Evolutionary conservation across 2,888 invertebrate genomes (phyloP).

Genomic region (Parochlus steinenii): DNA sequence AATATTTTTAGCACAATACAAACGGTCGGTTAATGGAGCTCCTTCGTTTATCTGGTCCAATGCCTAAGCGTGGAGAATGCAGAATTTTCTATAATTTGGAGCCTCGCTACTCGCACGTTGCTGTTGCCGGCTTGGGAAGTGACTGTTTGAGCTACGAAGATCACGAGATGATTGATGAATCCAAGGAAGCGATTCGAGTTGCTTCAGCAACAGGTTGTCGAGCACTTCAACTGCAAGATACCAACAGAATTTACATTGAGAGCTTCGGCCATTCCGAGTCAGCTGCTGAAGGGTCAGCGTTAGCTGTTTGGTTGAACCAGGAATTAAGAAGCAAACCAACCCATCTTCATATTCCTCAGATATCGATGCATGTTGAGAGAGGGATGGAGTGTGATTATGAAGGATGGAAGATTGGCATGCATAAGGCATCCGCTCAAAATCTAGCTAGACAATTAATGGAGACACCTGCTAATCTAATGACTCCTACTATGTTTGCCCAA

Average conservation of each 20-base stretch:
- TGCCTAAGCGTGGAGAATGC: slow-evolving; percentile 13
- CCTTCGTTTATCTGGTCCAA: no score
- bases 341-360: not conserved
- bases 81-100: slow-evolving; percentile 44
- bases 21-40: no score
- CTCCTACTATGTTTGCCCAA: slow-evolving; percentile 51
- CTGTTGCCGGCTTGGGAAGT: slow-evolving; percentile 49
- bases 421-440: slow-evolving; percentile 58
- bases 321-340: slow-evolving; percentile 17
- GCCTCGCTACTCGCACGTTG: slow-evolving; percentile 39
- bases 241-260: slow-evolving; percentile 42
- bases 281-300: slow-evolving; percentile 50
- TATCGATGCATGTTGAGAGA: slow-evolving; percentile 6
- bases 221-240: slow-evolving; percentile 33
- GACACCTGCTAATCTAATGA: slow-evolving; percentile 56
- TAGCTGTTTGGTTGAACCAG: slow-evolving; percentile 46
- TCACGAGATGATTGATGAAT: slow-evolving; percentile 47
- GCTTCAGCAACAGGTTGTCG: slow-evolving; percentile 39
- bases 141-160: slow-evolving; percentile 41
- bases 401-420: slow-evolving; percentile 47
- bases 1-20: no score
- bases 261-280: slow-evolving; percentile 56
- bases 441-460: slow-evolving; percentile 54
- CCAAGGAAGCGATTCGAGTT: slow-evolving; percentile 47
- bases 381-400: slow-evolving; percentile 33